Evolutionary conservation across 2,888 invertebrate species (phyloP), one percentile per base, ranked within the genome.

Genomic region (Clostera curtula): DNA sequence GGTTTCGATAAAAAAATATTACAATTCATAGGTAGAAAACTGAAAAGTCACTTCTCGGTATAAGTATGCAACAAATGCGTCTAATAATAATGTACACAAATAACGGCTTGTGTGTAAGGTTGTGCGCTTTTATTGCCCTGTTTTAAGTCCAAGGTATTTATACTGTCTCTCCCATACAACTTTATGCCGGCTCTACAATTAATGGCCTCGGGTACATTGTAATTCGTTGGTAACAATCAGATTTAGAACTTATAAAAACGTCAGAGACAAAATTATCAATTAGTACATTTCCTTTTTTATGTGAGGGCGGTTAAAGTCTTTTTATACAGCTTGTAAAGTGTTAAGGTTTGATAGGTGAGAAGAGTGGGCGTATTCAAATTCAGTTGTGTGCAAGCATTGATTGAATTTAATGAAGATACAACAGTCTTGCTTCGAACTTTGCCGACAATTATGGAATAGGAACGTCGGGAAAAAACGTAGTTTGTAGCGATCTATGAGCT

Each of bases 11-110:
- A 3, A 18, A 8, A 9, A 9, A 2, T 18, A n/a, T n/a, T n/a
- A n/a, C n/a, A n/a, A n/a, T n/a, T n/a, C 18, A 5, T 19, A 19
- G 19, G 19, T 4, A 19, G 10, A 9, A 9, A 10, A 19, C 22
- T 48, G 46, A 41, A 8, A 5, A 37, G 47, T 36, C 46, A 31
- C 27, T n/a, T 59, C 56, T 56, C 28, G 25, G 25, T 30, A 31
- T 4, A 12, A 16, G 23, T 52, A 34, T 38, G 47, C 44, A 44
- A 42, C 41, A 43, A 43, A 36, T 44, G 35, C 29, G 14, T 33
- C 32, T 55, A 54, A 56, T 54, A 55, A 55, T 35, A 57, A n/a
- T 47, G 48, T 49, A 49, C 44, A 40, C 60, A 55, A 55, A 49
- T 51, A 58, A 46, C 50, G 51, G 43, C 44, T 39, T 37, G 43